Evolutionary conservation across 1,140 invertebrate species (phyloP), one percentile per base, ranked within the genome.

Genomic region (Pachyrhynchus sulphureomaculatus): DNA sequence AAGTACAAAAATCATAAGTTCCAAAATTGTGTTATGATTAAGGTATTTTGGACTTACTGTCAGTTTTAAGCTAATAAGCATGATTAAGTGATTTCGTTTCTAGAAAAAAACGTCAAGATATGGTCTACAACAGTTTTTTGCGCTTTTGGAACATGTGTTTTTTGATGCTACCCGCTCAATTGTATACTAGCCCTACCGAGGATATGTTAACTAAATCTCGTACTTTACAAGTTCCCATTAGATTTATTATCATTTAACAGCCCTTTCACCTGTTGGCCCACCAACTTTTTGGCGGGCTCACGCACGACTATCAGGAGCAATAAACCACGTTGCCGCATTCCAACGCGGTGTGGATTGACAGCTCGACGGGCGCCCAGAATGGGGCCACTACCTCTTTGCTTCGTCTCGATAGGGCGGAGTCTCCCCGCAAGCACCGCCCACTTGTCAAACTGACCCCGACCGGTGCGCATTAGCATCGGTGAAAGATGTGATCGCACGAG

Each of bases 391-490:
- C 60, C 60, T 62, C 60, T 55, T 51, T 24, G 41, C 41, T 13
- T 17, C 39, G 57, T 51, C 48, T 33, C 18, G 20, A 34, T 3
- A 17, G 63, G 73, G 72, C 67, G 72, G 68, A 58, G 36, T 57
- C 44, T 23, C 8, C 32, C 24, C 10, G 1, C 20, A 36, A 45
- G 63, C 59, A 34, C 68, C 69, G 45, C 76, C 75, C 74, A 72
- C 72, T 68, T 76, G 75, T 77, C 76, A 75, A 73, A 74, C 51
- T 73, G 74, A 75, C 75, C 71, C 66, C 68, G 70, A 72, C 68
- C 67, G 69, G 69, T 75, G 73, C 71, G 70, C 73, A 67, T 63
- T 66, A 61, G 64, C 61, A 64, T 55, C 59, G 61, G 55, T 64
- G 47, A 58, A 70, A 75, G 72, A 75, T 72, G 68, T 70, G 65